These are phyloP conservation scores for Orthonyx spaldingii DNA, from an alignment of 2,113 vertebrate species.

Conservation along the genomic window DNA sequence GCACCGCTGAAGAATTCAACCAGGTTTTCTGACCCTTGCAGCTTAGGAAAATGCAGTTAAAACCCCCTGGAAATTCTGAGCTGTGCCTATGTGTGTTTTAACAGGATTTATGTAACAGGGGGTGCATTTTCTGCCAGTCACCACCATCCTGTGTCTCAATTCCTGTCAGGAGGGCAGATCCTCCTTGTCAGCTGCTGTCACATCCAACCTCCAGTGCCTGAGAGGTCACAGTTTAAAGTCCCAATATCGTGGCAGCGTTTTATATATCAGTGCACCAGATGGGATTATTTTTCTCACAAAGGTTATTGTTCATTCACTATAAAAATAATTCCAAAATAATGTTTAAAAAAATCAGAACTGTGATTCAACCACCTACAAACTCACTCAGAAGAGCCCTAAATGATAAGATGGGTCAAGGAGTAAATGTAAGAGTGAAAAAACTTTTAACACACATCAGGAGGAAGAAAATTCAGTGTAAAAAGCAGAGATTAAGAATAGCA, in stretches of 20 bases:
- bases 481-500: not conserved
- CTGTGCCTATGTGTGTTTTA: not conserved
- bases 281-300: constrained; percentile 13
- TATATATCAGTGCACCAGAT: not conserved
- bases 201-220: not conserved
- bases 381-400: not conserved
- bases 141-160: not conserved
- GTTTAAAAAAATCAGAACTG: not conserved
- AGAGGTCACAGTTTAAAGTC: not conserved
- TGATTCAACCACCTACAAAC: constrained; percentile 22
- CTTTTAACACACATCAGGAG: not conserved
- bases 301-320: constrained; percentile 1
- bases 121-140: not conserved
- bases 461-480: constrained; percentile 19
- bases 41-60: not conserved
- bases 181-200: not conserved
- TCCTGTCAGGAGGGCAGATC: not conserved
- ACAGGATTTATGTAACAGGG: not conserved
- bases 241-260: not conserved
- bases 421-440: not conserved
- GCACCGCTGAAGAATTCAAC: not conserved
- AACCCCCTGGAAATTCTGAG: not conserved
- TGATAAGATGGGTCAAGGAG: not conserved
- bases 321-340: constrained; percentile 2
- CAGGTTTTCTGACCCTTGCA: not conserved